Percentiles rank a stretch among this genome's conserved stretches.
These are phyloP conservation scores for Hypotaenidia philippensis DNA, from an alignment of 2,797 vertebrate species.

Conservation along the genomic window DNA sequence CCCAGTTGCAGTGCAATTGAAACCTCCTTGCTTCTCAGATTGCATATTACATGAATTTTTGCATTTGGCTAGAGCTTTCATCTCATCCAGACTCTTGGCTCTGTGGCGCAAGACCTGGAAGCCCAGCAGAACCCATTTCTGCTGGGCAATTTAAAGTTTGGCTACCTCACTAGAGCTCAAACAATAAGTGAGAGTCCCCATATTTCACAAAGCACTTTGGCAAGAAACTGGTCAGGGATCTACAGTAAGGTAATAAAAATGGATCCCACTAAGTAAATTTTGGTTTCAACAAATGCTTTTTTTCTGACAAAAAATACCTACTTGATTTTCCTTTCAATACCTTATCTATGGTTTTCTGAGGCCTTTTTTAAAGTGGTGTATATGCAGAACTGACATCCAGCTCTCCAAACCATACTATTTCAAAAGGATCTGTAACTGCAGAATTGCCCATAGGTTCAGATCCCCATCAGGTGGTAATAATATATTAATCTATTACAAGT, in stretches of 20 bases:
- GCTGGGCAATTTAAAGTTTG: neutral
- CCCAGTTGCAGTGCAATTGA: neutral
- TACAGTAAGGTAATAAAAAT: neutral
- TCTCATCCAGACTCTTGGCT: neutral
- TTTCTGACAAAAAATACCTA: neutral
- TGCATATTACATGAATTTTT: neutral
- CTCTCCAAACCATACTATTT: neutral
- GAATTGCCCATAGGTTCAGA: neutral
- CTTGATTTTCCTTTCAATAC: neutral
- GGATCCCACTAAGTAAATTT: neutral
- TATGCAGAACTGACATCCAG: neutral
- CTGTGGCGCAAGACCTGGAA: neutral
- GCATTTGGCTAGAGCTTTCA: neutral
- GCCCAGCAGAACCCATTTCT: neutral
- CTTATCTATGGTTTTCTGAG: neutral
- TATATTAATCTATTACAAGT: neutral
- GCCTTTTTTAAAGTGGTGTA: accelerated
- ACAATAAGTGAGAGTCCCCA: neutral
- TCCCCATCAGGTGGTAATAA: neutral
- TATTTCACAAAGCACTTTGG: neutral
- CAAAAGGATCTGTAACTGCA: neutral
- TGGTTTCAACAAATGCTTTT: neutral
- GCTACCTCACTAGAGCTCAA: neutral
- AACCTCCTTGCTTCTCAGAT: neutral
- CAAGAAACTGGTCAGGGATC: neutral